phyloP scores from a whole-genome alignment of 2,113 vertebrate genomes.

The Tonatia bakeri region DNA sequence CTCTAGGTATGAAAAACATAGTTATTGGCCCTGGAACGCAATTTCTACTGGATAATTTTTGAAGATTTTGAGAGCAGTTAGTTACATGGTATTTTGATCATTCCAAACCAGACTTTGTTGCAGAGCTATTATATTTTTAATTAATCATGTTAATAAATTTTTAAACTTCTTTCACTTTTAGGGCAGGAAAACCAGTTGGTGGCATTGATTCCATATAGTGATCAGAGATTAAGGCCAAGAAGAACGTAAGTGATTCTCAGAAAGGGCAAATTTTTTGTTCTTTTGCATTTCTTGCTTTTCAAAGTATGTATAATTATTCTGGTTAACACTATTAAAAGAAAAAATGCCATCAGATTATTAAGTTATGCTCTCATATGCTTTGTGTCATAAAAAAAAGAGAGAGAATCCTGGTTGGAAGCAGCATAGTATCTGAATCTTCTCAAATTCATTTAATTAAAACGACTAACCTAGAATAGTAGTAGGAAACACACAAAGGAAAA shows the following conservation, averaged over 20 bases:
- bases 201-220: conserved; percentile 97
- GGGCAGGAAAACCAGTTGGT: conserved; percentile 99
- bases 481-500: neutral
- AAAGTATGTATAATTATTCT: neutral
- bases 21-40: neutral
- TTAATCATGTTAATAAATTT: conserved; percentile 28
- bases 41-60: neutral
- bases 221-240: conserved; percentile 93
- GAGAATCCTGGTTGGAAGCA: neutral
- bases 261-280: neutral
- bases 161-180: conserved; percentile 76
- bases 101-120: neutral
- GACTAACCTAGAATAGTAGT: neutral
- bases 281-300: neutral
- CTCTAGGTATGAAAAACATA: neutral
- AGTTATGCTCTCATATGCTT: neutral
- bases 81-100: neutral
- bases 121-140: conserved; percentile 1
- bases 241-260: conserved; percentile 90
- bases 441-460: neutral
- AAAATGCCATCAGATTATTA: neutral
- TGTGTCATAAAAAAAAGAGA: neutral
- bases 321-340: neutral
- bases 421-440: neutral
- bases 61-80: neutral